Conservation (phyloP, 2,113 vertebrate species). For the Paracanthobrama guichenoti region DNA sequence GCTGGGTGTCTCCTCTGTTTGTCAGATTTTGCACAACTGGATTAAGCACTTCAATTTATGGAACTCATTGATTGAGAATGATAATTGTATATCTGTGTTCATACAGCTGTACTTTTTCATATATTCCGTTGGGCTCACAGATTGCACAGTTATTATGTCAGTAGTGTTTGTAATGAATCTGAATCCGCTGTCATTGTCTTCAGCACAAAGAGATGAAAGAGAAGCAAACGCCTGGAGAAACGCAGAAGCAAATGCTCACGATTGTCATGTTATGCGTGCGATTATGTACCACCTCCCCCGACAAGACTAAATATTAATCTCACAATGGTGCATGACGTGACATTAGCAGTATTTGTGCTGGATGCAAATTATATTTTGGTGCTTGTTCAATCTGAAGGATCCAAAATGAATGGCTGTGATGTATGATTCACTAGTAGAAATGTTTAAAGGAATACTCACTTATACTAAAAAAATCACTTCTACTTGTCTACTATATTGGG, state of each 20-base stretch:
- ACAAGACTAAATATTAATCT: neutral
- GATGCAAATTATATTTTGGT: neutral
- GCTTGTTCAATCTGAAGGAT: neutral
- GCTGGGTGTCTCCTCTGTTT: neutral
- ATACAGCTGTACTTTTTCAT: neutral
- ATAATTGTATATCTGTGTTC: conserved; percentile 31
- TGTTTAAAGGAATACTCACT: neutral
- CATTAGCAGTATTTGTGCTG: neutral
- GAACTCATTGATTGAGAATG: neutral
- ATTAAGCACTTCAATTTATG: neutral
- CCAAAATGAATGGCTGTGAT: neutral
- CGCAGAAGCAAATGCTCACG: neutral
- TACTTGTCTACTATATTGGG: no score
- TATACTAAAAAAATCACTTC: neutral
- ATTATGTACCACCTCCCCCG: neutral
- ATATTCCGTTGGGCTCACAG: neutral
- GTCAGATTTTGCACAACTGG: neutral
- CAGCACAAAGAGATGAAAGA: neutral
- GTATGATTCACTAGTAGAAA: neutral
- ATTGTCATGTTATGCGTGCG: neutral
- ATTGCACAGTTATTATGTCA: conserved; percentile 8
- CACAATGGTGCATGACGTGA: neutral
- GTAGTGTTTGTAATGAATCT: neutral
- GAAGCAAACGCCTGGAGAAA: conserved; percentile 1
- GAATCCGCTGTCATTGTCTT: neutral